A percentile compares a stretch with the other conserved stretches of the same genome.
Evolutionary conservation across 2,888 invertebrate species (phyloP).

Genomic region (Odontomyia ornata): DNA sequence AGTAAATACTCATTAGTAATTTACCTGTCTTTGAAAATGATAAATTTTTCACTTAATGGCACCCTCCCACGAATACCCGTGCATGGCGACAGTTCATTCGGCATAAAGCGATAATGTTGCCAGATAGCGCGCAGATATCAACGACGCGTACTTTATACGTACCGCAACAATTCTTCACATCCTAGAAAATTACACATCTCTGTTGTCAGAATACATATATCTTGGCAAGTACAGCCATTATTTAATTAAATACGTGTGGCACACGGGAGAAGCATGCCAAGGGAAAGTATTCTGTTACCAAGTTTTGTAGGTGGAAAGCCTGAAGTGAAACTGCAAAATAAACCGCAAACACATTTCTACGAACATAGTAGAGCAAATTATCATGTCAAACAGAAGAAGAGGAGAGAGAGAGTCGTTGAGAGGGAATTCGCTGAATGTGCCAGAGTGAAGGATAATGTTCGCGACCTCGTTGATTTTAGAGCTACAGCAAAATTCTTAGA

Average conservation of each 20-base stretch:
- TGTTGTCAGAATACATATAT: constrained; percentile 11
- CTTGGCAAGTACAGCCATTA: constrained; percentile 27
- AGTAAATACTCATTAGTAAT: constrained; percentile 31
- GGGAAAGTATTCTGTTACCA: neutral
- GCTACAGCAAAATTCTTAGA: too few species aligned
- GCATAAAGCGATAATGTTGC: neutral
- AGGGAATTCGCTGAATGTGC: too few species aligned
- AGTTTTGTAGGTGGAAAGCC: neutral
- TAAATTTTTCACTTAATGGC: constrained; percentile 23
- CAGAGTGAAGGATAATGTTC: too few species aligned
- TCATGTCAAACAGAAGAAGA: constrained; percentile 44
- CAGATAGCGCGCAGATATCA: constrained; percentile 1
- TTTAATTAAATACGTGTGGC: constrained; percentile 46
- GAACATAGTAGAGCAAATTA: constrained; percentile 44
- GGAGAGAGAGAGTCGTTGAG: too few species aligned
- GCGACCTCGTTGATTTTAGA: too few species aligned
- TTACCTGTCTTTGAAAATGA: constrained; percentile 25
- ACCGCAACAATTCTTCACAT: constrained; percentile 29
- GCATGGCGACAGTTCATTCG: constrained; percentile 22
- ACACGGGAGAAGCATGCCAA: neutral
- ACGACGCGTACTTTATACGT: neutral
- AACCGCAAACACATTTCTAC: constrained; percentile 46
- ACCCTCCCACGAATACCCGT: neutral
- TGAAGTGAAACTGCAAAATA: constrained; percentile 35
- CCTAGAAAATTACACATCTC: constrained; percentile 27